Evolutionary conservation across 2,113 vertebrate genomes (phyloP), one percentile per base, ranked within the genome.

Genomic region (Syngnathus floridae): DNA sequence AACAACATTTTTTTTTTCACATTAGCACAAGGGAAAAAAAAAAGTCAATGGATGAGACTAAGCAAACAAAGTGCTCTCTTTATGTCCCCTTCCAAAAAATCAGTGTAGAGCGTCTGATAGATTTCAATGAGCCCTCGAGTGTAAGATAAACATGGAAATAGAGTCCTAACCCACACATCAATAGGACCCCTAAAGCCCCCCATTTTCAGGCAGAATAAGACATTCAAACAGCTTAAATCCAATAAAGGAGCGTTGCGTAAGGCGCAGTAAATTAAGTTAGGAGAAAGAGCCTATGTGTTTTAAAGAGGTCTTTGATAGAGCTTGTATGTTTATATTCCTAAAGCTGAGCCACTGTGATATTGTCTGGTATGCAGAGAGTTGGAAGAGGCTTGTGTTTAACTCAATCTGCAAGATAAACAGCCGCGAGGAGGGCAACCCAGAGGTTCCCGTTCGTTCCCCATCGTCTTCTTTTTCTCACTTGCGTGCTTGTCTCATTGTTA

Each of bases 341-440:
- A 84, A 86, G 80, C 69, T 19, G 76, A 79, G 86, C 82, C 82
- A 82, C 84, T 79, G 82, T 83, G 86, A 89, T 89, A 88, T 86
- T 84, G 85, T 87, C 85, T 88, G 88, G 88, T 85, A 89, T 89
- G 88, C 70, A 79, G 75, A 78, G 87, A 76, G 72, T 84, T 80
- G 84, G 80, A 83, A 79, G 80, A 65, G 79, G 77, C 78, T 82
- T 73, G 66, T 51, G 69, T 77, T 85, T 86, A 84, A 87, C 86
- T 86, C 81, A 79, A 83, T 84, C 78, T 87, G 67, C 63, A 78
- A 80, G 83, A 88, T 77, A 87, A 89, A 89, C 84, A 88, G 77
- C 85, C 76, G 48, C 26, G 26, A 70, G 82, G 78, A 58, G 55
- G 67, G 82, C 69, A 49, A 38, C 80, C 49, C 55, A 69, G 71